Evolutionary conservation across 2,888 invertebrate genomes (phyloP).

Genomic region (Standfussiana lucernea): DNA sequence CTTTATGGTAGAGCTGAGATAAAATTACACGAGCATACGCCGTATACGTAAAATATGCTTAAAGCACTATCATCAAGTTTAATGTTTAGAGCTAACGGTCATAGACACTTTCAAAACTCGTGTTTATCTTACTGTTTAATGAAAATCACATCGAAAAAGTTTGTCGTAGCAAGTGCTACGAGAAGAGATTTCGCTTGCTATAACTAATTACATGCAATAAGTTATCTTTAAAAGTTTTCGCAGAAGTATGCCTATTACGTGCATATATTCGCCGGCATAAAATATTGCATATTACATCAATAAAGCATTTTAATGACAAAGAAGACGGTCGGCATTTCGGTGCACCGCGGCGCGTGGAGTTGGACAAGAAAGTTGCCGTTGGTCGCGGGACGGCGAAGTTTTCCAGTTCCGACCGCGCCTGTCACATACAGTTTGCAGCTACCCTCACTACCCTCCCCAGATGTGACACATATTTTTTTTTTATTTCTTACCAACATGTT

Average conservation of each 20-base stretch:
- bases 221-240: slow-evolving; percentile 59
- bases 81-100: slow-evolving; percentile 18
- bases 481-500: slow-evolving; percentile 57
- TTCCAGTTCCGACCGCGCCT: slow-evolving; percentile 78
- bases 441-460: slow-evolving; percentile 69
- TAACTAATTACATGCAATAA: slow-evolving; percentile 57
- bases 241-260: slow-evolving; percentile 64
- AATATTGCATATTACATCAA: slow-evolving; percentile 76
- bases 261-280: slow-evolving; percentile 70
- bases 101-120: slow-evolving; percentile 29
- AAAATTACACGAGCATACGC: slow-evolving; percentile 27
- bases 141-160: slow-evolving; percentile 31
- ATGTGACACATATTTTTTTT: slow-evolving; percentile 71
- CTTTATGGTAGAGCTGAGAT: slow-evolving; percentile 46
- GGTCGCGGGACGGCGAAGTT: slow-evolving; percentile 77
- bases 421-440: slow-evolving; percentile 75
- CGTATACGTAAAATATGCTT: slow-evolving; percentile 23
- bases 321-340: slow-evolving; percentile 73
- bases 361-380: slow-evolving; percentile 76
- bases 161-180: slow-evolving; percentile 16
- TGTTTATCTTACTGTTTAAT: slow-evolving; percentile 12
- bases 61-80: slow-evolving; percentile 24
- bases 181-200: slow-evolving; percentile 35
- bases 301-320: slow-evolving; percentile 79
- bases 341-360: slow-evolving; percentile 72